A percentile compares a stretch with the other conserved stretches of the same genome.
Conservation (phyloP, 2,113 vertebrate genomes). For the Brevimyrus niger region DNA sequence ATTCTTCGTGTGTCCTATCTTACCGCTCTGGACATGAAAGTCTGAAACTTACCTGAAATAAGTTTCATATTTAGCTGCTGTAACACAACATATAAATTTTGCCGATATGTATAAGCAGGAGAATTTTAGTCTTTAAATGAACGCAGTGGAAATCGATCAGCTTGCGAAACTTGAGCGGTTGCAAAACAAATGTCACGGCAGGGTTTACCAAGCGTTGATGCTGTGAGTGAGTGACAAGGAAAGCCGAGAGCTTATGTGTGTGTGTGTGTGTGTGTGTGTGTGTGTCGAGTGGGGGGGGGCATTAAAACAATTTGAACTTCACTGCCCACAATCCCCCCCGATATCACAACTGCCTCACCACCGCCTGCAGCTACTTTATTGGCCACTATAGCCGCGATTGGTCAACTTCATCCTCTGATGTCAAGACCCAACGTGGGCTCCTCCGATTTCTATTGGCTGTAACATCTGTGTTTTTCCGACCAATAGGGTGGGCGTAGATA, state of each 20-base stretch:
- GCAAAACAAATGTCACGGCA: slow-evolving; percentile 49
- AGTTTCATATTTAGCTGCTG: background rate
- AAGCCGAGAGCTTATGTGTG: slow-evolving; percentile 13
- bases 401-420: slow-evolving; percentile 26
- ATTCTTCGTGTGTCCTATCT: background rate
- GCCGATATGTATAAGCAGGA: background rate
- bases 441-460: slow-evolving; percentile 38
- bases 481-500: slow-evolving; percentile 42
- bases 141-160: background rate
- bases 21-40: background rate
- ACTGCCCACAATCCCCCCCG: slow-evolving; percentile 69
- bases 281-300: background rate
- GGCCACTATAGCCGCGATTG: slow-evolving; percentile 39
- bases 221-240: slow-evolving; percentile 56
- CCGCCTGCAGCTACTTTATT: slow-evolving; percentile 46
- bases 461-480: background rate
- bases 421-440: slow-evolving; percentile 62
- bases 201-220: slow-evolving; percentile 62
- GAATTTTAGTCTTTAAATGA: background rate
- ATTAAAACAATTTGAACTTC: slow-evolving; percentile 65
- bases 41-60: background rate
- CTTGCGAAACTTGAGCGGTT: background rate
- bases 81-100: background rate
- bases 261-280: background rate
- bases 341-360: slow-evolving; percentile 38